Evolutionary conservation across 1,140 invertebrate species (phyloP).

Genomic region (Drosophila burlai): DNA sequence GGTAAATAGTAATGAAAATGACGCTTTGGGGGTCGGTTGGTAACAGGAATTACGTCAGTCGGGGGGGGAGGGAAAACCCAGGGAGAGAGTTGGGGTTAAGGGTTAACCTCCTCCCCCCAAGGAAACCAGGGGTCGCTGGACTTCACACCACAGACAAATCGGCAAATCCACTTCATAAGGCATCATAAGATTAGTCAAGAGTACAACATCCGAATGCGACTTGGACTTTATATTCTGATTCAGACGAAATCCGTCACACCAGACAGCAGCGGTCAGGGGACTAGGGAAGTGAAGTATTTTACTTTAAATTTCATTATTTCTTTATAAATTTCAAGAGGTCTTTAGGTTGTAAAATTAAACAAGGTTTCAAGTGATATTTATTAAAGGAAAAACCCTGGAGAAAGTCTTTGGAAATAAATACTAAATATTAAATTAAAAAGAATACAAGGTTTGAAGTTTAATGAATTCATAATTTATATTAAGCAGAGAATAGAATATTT

Average conservation of each 20-base stretch:
- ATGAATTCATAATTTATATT: no score
- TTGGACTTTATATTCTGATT: slow-evolving; percentile 54
- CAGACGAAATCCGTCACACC: slow-evolving; percentile 24
- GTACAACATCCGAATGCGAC: slow-evolving; percentile 34
- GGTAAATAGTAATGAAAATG: background rate
- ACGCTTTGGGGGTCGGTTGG: background rate
- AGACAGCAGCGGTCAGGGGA: background rate
- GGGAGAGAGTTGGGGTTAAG: slow-evolving; percentile 27
- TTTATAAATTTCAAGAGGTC: background rate
- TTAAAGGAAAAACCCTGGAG: no score
- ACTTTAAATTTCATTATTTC: background rate
- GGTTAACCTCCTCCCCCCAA: slow-evolving; percentile 12
- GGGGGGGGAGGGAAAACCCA: background rate
- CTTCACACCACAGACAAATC: slow-evolving; percentile 7
- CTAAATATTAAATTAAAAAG: no score
- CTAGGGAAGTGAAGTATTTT: background rate
- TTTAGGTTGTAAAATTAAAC: background rate
- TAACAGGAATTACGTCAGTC: slow-evolving; percentile 57
- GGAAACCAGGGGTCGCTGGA: slow-evolving; percentile 2
- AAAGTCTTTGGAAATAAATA: no score
- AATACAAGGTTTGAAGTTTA: no score
- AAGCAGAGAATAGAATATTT: no score
- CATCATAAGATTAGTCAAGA: slow-evolving; percentile 35
- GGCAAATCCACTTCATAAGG: slow-evolving; percentile 13
- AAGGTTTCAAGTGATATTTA: no score